Base-by-base conservation (phyloP, 2,113 vertebrate species). In the Dipodomys merriami region DNA sequence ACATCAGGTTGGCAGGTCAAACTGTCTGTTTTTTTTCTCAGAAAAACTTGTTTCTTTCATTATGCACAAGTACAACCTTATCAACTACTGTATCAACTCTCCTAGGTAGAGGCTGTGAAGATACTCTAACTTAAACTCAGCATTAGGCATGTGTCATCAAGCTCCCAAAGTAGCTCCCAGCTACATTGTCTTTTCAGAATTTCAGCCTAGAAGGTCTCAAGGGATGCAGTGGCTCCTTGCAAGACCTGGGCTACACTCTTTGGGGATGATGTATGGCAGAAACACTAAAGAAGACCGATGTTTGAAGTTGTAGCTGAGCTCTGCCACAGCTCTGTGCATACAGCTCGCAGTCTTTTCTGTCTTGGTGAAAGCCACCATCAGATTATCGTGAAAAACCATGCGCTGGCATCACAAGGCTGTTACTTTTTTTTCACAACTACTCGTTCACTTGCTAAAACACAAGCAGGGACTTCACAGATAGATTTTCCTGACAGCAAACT, bases 161-260 rank as follows among this genome's bases (percentile, higher is more conserved):
- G 87, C 84, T 91, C 89, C 91, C 88, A 93, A 96, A 76, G 62
- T 18, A 81, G 19, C 35, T 89, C 71, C 80, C 33, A 33, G 30
- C 44, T 35, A 76, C 1, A 44, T 20, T 79, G 27, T 87, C 84
- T 87, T 94, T 91, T 86, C 81, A 76, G 64, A 60, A 49, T 86
- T 29, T 74, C 0, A 78, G 30, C 46, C 65, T 20, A 46, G 53
- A 90, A 53, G 91, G 46, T 83, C 95, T 80, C 72, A 20, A 29
- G 81, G 65, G 91, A 84, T 6, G 7, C 0, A 23, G 11, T 44
- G 53, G 60, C 81, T 84, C 39, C 57, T 94, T 76, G n/a, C 86
- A 84, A 91, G 84, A 65, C 49, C 13, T 0, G 6, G 57, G 81
- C 65, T 46, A 2, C 10, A 0, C 73, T 92, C 13, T 83, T 49